phyloP scores from a whole-genome alignment of 2,888 invertebrate genomes.

The Chrysolina oricalcia region DNA sequence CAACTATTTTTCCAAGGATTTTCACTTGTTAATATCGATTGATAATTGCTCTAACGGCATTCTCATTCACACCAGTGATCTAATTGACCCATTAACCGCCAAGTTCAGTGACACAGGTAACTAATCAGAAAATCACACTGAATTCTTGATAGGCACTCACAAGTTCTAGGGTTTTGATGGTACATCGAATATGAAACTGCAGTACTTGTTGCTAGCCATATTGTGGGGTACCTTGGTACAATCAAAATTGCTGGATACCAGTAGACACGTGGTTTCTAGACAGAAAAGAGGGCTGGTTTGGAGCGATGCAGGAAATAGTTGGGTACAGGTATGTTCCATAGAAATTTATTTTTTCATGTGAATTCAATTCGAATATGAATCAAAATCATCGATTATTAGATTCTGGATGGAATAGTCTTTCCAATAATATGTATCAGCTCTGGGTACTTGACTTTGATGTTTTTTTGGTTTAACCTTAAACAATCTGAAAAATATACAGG shows the following conservation, averaged over 20 bases:
- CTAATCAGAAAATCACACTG: conserved; percentile 11
- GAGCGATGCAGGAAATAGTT: conserved; percentile 75
- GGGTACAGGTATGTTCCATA: conserved; percentile 74
- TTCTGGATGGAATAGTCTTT: too few relatives aligned
- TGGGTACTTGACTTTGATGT: too few relatives aligned
- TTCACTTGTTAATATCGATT: not conserved
- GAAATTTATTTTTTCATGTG: too few relatives aligned
- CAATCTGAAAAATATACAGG: too few relatives aligned
- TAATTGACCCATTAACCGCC: not conserved
- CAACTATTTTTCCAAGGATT: too few relatives aligned
- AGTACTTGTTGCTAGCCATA: not conserved
- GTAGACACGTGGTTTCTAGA: conserved; percentile 64
- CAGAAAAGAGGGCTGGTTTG: conserved; percentile 76
- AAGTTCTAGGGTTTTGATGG: not conserved
- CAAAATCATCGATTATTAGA: too few relatives aligned
- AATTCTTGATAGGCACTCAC: not conserved
- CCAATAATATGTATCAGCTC: too few relatives aligned
- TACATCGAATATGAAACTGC: conserved; percentile 12
- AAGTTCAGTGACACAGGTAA: not conserved
- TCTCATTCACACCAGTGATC: not conserved
- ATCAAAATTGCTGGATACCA: conserved; percentile 57
- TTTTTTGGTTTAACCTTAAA: too few relatives aligned
- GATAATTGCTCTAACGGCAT: not conserved
- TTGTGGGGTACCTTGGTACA: conserved; percentile 7
- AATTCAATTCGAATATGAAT: too few relatives aligned